phyloP scores from a whole-genome alignment of 2,888 invertebrate genomes.

The Diploptera punctata region DNA sequence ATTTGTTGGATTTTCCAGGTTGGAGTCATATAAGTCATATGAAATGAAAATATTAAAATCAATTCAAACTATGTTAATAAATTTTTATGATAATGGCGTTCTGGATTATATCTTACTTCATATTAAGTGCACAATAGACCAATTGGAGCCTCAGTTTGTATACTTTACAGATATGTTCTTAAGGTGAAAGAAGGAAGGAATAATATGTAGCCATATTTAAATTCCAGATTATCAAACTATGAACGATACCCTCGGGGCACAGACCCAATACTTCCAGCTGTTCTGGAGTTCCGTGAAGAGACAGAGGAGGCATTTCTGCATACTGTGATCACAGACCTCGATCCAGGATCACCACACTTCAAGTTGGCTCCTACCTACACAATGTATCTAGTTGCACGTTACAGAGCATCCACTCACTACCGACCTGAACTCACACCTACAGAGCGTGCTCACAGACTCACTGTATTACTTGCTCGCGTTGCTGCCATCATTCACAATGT shows the following conservation, averaged over 20 bases:
- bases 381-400: conserved; percentile 92
- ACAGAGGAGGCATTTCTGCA: conserved; percentile 92
- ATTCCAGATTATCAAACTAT: conserved; percentile 54
- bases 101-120: too few species aligned
- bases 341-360: conserved; percentile 89
- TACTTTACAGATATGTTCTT: too few species aligned
- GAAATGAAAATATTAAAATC: too few species aligned
- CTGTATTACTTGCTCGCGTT: conserved; percentile 88
- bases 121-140: too few species aligned
- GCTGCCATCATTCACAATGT: conserved; percentile 85
- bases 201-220: background rate
- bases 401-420: conserved; percentile 93
- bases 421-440: conserved; percentile 91
- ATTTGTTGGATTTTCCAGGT: too few species aligned
- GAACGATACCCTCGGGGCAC: conserved; percentile 68
- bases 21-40: too few species aligned
- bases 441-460: conserved; percentile 90
- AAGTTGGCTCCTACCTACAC: conserved; percentile 97
- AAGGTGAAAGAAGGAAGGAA: too few species aligned
- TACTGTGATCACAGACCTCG: conserved; percentile 86
- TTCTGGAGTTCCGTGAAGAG: conserved; percentile 93
- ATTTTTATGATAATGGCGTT: too few species aligned
- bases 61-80: too few species aligned
- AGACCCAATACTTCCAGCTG: conserved; percentile 92
- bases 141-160: too few species aligned